Base-by-base conservation (phyloP, 2,888 invertebrate genomes). In the Prenolepis imparis region DNA sequence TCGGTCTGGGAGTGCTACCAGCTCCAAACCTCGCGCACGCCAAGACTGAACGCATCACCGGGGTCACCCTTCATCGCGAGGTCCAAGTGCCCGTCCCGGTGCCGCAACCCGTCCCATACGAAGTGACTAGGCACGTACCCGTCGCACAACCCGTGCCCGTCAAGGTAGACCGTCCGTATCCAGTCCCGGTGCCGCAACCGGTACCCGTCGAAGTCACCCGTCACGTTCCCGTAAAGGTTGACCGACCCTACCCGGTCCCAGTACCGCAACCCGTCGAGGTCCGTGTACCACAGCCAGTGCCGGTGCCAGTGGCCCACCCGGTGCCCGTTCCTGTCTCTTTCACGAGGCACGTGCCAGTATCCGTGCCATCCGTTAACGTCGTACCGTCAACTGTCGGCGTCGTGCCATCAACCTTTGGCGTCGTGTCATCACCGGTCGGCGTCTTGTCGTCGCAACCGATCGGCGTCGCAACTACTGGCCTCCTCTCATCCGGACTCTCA, bases 101-200 rank as follows among this genome's bases (percentile, higher is more conserved):
- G 11, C 88, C 91, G 0, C 92, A 92, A 2, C 89, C 91, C n/a
- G 88, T 91, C n/a, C 92, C 92, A 1, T 89, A 92, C 11, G 88
- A 90, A 67, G 89, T 92, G 8, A 88, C 90, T 59, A 89, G 87
- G 24, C 82, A 87, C 61, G 89, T 91, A 6, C 90, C 92, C 8
- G 89, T 91, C 5, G 85, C 91, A 1, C 90, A 91, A 6, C 92
- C 91, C 1, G 88, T 90, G 18, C 88, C 92, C 1, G 86, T 89
- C 36, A 90, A 86, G 36, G 89, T 91, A 0, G 91, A 91, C 68
- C 89, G 91, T n/a, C 91, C 92, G 11, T 87, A 89, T 32, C 86
- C 90, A 3, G 86, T 90, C 0, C 83, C 88, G 4, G 89, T 90
- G 1, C 82, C 90, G 2, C 90, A 91, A 2, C 90, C 91, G 0